Evolutionary conservation across 2,113 vertebrate species (phyloP).

Genomic region (Alethe castanea): DNA sequence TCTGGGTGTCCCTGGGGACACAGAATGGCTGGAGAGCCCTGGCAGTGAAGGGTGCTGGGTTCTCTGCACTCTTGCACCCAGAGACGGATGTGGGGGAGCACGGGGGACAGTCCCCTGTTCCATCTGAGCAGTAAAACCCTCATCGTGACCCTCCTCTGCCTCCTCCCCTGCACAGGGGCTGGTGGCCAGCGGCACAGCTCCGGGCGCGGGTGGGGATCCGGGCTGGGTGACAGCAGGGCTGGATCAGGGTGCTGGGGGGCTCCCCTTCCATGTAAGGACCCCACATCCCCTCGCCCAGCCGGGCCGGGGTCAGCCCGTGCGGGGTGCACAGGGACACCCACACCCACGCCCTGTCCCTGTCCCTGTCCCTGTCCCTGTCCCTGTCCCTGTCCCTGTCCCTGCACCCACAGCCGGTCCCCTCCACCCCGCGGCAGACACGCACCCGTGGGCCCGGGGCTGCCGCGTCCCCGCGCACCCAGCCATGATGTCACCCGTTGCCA

Average conservation of each 20-base stretch:
- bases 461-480: constrained; percentile 7
- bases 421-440: background rate
- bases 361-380: background rate
- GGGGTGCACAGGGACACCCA: background rate
- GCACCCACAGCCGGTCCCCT: background rate
- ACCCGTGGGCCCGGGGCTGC: background rate
- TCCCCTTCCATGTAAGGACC: background rate
- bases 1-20: background rate
- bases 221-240: background rate
- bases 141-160: background rate
- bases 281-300: background rate
- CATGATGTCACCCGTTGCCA: constrained; percentile 68
- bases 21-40: fast-evolving
- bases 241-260: background rate
- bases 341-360: fast-evolving
- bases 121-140: background rate
- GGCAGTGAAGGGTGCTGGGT: background rate
- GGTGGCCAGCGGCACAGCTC: background rate
- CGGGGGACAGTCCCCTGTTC: background rate
- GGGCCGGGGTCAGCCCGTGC: background rate
- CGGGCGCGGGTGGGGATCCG: fast-evolving
- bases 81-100: fast-evolving
- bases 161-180: fast-evolving
- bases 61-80: background rate
- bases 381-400: background rate